phyloP scores from a whole-genome alignment of 2,888 invertebrate species.

The Isotomurus palustris region DNA sequence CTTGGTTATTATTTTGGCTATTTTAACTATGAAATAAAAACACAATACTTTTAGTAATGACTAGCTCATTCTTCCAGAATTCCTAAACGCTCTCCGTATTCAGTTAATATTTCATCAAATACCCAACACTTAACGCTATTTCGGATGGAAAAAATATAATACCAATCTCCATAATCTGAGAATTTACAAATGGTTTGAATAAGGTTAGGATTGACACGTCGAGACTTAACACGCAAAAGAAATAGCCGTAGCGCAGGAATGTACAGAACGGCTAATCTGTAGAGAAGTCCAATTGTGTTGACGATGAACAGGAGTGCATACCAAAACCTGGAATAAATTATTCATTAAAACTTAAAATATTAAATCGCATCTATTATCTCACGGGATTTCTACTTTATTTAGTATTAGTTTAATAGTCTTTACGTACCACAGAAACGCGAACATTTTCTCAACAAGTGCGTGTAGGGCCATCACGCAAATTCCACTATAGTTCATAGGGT shows the following conservation, averaged over 20 bases:
- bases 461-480: background rate
- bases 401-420: too few species aligned
- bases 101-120: background rate
- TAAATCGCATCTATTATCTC: too few species aligned
- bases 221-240: background rate
- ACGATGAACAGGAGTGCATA: background rate
- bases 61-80: background rate
- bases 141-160: background rate
- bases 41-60: background rate
- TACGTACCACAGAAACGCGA: background rate
- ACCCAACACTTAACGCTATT: background rate
- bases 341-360: background rate
- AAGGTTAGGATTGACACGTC: too few species aligned
- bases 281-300: background rate
- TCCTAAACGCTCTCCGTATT: background rate
- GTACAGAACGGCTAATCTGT: background rate
- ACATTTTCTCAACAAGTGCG: background rate
- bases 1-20: background rate
- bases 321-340: conserved; percentile 2
- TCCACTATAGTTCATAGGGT: background rate
- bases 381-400: too few species aligned
- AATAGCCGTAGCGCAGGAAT: background rate
- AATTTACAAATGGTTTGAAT: background rate
- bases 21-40: background rate
- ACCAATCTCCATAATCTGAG: conserved; percentile 4